Evolutionary conservation across 2,797 vertebrate genomes (phyloP), one percentile per base, ranked within the genome.

Genomic region (Choloepus didactylus): DNA sequence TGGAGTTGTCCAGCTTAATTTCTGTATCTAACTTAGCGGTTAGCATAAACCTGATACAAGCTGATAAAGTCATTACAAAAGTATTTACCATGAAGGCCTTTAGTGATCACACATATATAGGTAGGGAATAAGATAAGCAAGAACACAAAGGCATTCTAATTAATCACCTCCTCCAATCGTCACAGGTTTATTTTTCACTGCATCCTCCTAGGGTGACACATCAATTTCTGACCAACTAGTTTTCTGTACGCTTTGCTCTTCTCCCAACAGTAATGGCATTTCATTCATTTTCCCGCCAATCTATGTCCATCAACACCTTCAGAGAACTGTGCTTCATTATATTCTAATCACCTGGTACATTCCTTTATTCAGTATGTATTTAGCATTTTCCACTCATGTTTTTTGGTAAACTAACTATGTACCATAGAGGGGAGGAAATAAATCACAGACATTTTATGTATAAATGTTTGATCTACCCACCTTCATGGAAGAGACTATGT

Each of bases 1-100:
- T 56, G 77, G 27, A 92, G 62, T n/a, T 83, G 35, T 49, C 16
- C 31, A 70, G 62, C n/a, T 94, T 64, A 93, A 75, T 70, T 85
- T 84, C 77, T 88, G 54, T 86, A 93, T 5, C 5, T 46, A 5
- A 41, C 2, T 54, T 21, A 27, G 64, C 16, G 54, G 64, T 81
- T 87, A 93, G 87, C 60, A 69, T 41, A 89, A 93, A 59, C 29
- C 23, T 73, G 51, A 59, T 38, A 56, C 14, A 94, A 73, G 31
- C 6, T 67, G 51, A 87, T 77, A 64, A 3, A 66, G 31, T 87
- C 6, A 51, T 59, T 64, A 77, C 76, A 67, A 72, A 87, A 77
- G 70, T 59, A 83, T 87, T 87, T 84, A 79, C 35, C 51, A 35
- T 35, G 35, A 35, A 35, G 35, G 35, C 54, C 41, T 91, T 51